Conservation (phyloP, 2,113 vertebrate genomes). For the Elachura formosa region DNA sequence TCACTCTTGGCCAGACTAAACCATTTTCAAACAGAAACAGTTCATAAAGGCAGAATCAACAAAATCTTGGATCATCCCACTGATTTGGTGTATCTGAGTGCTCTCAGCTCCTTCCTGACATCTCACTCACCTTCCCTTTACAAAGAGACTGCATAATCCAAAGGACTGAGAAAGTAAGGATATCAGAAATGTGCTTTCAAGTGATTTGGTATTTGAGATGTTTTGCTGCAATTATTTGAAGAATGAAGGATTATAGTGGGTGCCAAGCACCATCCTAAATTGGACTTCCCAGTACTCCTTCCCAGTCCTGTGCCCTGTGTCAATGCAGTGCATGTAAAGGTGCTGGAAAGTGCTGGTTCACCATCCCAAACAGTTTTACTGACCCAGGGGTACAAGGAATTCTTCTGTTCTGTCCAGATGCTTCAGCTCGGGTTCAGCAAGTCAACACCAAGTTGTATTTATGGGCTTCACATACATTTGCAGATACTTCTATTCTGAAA, state of each 20-base stretch:
- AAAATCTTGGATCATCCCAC: neutral
- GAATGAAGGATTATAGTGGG: neutral
- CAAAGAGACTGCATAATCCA: neutral
- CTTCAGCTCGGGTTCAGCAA: neutral
- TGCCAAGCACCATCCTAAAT: neutral
- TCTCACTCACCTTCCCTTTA: neutral
- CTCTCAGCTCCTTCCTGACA: neutral
- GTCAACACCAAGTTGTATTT: neutral
- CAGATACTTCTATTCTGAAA: neutral
- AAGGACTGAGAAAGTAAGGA: neutral
- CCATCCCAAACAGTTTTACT: neutral
- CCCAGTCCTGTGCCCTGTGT: neutral
- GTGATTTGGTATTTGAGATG: neutral
- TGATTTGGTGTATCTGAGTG: neutral
- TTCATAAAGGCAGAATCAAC: neutral
- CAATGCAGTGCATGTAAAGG: neutral
- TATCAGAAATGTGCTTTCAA: neutral
- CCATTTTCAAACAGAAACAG: neutral
- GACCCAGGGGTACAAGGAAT: neutral
- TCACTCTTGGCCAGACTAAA: neutral
- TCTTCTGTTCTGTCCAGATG: neutral
- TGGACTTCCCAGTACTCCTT: neutral
- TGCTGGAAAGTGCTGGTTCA: neutral
- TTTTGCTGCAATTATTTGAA: neutral
- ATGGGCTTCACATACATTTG: neutral